phyloP scores from a whole-genome alignment of 64 coral and sea anemone genomes.

The Astreopora myriophthalma region DNA sequence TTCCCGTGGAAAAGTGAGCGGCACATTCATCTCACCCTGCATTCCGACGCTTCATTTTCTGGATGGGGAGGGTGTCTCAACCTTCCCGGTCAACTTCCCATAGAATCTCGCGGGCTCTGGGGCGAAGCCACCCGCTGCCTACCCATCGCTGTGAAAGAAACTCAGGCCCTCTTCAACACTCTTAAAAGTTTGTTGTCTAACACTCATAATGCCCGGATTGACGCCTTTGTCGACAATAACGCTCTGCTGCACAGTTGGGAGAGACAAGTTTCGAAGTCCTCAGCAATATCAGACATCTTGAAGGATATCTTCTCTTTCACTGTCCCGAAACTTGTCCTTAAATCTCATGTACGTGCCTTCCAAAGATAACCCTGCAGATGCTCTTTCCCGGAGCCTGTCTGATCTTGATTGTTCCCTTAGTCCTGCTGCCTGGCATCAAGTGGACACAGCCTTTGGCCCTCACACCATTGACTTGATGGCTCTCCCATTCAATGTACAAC shows the following conservation, averaged over 20 bases:
- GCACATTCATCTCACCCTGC: background rate
- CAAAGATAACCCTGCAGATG: background rate
- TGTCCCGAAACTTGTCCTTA: no score
- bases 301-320: no score
- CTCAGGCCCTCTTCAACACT: background rate
- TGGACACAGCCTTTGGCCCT: background rate
- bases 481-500: background rate
- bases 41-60: background rate
- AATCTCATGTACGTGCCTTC: background rate
- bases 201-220: background rate
- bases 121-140: no score
- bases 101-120: background rate
- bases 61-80: background rate
- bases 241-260: background rate
- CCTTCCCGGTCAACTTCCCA: background rate
- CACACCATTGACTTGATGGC: constrained; percentile 38
- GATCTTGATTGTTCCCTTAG: background rate
- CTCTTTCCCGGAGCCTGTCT: background rate
- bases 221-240: constrained; percentile 4
- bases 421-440: background rate
- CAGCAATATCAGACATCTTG: background rate
- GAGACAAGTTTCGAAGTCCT: background rate
- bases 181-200: background rate
- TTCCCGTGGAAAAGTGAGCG: constrained; percentile 4
- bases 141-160: background rate